These are phyloP conservation scores for Barnardius zonarius DNA, from an alignment of 2,113 vertebrate species.

Conservation along the genomic window DNA sequence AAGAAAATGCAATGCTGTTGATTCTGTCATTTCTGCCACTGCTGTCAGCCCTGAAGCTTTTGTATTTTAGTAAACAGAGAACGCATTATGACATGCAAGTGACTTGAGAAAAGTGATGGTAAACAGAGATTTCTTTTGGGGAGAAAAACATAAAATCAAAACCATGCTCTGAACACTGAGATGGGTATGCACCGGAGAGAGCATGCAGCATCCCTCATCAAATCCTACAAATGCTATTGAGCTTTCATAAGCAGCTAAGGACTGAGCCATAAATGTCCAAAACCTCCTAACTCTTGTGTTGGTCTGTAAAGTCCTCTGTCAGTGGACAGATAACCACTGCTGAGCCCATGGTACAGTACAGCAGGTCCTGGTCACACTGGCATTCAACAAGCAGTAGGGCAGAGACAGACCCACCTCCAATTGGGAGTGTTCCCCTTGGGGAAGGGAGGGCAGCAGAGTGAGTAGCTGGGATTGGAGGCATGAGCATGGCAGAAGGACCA, in stretches of 20 bases:
- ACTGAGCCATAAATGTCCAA: neutral
- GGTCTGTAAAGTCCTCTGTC: neutral
- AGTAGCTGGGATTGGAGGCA: neutral
- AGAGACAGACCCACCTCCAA: neutral
- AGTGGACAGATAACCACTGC: neutral
- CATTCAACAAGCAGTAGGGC: neutral
- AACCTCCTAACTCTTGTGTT: neutral
- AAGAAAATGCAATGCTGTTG: conserved; percentile 3
- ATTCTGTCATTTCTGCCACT: conserved; percentile 10
- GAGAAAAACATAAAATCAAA: neutral
- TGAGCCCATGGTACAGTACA: rapidly evolving
- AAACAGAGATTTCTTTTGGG: neutral
- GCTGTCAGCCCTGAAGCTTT: conserved; percentile 22
- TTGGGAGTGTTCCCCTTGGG: neutral
- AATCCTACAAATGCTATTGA: neutral
- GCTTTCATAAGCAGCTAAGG: neutral
- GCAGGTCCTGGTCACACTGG: neutral
- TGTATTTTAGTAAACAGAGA: conserved; percentile 11
- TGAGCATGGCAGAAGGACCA: neutral
- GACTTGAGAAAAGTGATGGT: neutral
- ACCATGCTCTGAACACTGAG: neutral
- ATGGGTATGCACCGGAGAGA: neutral
- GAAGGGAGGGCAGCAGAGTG: neutral
- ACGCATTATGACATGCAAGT: neutral
- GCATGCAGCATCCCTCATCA: neutral